Conservation (phyloP, 2,797 vertebrate species). For the Hippocampus kuda region DNA sequence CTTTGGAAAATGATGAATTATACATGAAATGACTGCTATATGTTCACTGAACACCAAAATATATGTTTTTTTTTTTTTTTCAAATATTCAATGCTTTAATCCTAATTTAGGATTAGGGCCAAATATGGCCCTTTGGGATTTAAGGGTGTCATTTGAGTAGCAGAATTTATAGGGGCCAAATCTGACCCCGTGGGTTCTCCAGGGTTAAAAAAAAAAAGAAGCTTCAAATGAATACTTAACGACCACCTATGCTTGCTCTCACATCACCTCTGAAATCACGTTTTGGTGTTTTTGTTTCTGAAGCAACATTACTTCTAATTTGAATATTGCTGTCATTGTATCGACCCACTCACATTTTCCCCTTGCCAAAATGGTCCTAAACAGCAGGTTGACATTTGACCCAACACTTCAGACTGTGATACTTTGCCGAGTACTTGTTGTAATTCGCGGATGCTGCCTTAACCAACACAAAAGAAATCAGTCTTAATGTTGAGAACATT, state of each 20-base stretch:
- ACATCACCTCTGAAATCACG: neutral
- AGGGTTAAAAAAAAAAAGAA: neutral
- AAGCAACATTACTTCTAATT: neutral
- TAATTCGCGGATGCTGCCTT: neutral
- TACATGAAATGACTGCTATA: no score
- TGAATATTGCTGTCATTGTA: neutral
- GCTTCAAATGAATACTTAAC: neutral
- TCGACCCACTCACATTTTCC: neutral
- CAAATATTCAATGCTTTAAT: no score
- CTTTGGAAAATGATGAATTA: no score
- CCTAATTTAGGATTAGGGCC: no score
- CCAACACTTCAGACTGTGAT: neutral
- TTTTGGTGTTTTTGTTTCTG: neutral
- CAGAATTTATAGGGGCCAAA: no score
- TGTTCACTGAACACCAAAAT: no score
- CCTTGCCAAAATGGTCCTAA: neutral
- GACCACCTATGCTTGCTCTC: neutral
- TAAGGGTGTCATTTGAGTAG: no score
- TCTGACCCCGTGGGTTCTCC: no score
- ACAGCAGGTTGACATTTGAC: neutral
- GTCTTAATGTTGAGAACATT: neutral
- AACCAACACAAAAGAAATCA: neutral
- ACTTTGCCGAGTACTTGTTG: neutral
- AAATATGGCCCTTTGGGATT: no score
- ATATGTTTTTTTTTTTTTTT: no score